Percentiles rank a stretch among this genome's conserved stretches.
Conservation (phyloP, 2,888 invertebrate genomes). For the Lycocerus yunnanus region DNA sequence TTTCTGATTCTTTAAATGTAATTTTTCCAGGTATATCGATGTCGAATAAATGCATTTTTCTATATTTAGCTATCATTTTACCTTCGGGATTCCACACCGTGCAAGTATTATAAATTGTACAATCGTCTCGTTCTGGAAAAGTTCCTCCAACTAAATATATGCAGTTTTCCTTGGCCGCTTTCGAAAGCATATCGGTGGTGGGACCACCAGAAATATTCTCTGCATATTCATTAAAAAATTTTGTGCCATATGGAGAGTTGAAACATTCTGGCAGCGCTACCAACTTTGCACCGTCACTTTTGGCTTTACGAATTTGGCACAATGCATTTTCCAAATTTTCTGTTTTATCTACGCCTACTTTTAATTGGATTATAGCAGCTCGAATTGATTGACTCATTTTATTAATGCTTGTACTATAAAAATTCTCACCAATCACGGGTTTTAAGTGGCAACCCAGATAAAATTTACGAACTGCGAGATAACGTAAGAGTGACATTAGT, state of each 20-base stretch:
- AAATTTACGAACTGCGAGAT: not conserved
- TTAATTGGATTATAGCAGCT: slow-evolving; percentile 82
- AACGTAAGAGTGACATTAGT: not conserved
- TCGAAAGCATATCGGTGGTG: slow-evolving; percentile 72
- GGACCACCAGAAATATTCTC: slow-evolving; percentile 81
- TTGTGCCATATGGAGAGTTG: slow-evolving; percentile 91
- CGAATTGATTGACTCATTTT: slow-evolving; percentile 31
- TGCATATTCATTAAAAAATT: slow-evolving; percentile 83
- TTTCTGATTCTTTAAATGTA: slow-evolving; percentile 91
- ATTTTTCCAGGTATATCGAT: slow-evolving; percentile 93
- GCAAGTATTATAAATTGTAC: slow-evolving; percentile 82
- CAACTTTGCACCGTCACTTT: slow-evolving; percentile 65
- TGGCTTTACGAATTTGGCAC: slow-evolving; percentile 71
- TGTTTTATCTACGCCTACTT: slow-evolving; percentile 74
- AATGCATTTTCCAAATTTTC: slow-evolving; percentile 77
- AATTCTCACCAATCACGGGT: not conserved
- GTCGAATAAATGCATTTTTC: slow-evolving; percentile 95
- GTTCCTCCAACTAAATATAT: slow-evolving; percentile 89
- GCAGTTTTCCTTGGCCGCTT: slow-evolving; percentile 74
- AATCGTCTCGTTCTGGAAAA: slow-evolving; percentile 75
- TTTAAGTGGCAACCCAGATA: not conserved
- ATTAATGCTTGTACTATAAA: not conserved
- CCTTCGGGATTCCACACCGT: slow-evolving; percentile 84
- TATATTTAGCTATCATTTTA: slow-evolving; percentile 75
- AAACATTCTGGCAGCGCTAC: slow-evolving; percentile 87